Conservation (phyloP, 2,113 vertebrate species). For the Colistium nudipinnis region DNA sequence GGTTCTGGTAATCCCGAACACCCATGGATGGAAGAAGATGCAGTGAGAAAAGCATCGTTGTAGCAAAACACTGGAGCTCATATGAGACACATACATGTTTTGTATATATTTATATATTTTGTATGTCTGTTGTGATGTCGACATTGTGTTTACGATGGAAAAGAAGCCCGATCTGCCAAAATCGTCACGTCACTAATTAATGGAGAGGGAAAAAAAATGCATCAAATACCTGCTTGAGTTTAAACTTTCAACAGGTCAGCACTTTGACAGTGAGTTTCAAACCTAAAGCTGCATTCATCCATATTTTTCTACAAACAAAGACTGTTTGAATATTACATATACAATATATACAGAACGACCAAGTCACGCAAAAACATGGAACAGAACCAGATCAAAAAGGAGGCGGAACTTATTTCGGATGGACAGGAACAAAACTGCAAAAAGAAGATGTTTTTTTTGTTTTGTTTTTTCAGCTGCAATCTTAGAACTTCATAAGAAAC, state of each 20-base stretch:
- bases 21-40: background rate
- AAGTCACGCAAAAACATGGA: too few species aligned
- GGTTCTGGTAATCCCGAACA: slow-evolving; percentile 1
- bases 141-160: slow-evolving; percentile 53
- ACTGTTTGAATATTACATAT: background rate
- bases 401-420: too few species aligned
- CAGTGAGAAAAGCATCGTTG: slow-evolving; percentile 13
- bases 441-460: too few species aligned
- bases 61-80: slow-evolving; percentile 63
- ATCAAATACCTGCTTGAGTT: slow-evolving; percentile 17
- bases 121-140: slow-evolving; percentile 53
- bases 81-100: slow-evolving; percentile 38
- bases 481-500: background rate
- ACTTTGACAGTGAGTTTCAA: slow-evolving; percentile 3
- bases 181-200: slow-evolving; percentile 4
- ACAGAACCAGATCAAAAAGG: slow-evolving; percentile 5
- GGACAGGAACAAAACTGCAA: too few species aligned
- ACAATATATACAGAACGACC: too few species aligned
- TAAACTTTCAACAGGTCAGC: slow-evolving; percentile 6
- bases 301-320: background rate
- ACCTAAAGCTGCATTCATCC: slow-evolving; percentile 36
- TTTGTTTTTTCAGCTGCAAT: background rate
- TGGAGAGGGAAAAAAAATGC: background rate
- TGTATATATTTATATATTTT: slow-evolving; percentile 68
- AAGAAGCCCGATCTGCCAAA: slow-evolving; percentile 16